phyloP scores from a whole-genome alignment of 2,888 invertebrate species.

The Eupithecia centaureata region DNA sequence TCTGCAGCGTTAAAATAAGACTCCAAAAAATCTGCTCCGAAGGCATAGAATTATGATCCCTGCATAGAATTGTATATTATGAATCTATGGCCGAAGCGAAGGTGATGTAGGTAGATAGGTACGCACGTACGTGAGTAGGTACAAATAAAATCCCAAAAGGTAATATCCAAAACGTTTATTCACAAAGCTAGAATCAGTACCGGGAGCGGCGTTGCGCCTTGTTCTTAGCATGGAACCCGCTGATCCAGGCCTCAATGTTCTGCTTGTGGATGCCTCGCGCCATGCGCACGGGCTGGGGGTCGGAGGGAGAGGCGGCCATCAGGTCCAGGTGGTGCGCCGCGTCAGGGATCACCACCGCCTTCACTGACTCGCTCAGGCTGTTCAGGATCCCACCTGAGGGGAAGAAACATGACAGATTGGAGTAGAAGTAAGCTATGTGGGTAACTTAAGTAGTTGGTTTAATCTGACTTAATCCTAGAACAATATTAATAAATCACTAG shows the following conservation, averaged over 20 bases:
- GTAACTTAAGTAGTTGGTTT: too few relatives aligned
- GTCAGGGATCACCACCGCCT: constrained; percentile 90
- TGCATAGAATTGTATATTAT: too few relatives aligned
- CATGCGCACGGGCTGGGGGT: constrained; percentile 86
- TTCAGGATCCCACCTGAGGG: constrained; percentile 87
- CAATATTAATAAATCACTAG: too few relatives aligned
- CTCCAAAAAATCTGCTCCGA: too few relatives aligned
- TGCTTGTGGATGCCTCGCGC: constrained; percentile 86
- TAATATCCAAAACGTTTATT: constrained; percentile 11
- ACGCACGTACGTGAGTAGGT: background rate
- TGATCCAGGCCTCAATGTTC: constrained; percentile 86
- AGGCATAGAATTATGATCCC: too few relatives aligned
- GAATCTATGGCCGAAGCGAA: too few relatives aligned
- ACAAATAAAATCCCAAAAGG: background rate
- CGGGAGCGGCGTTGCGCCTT: constrained; percentile 10
- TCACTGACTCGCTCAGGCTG: constrained; percentile 86
- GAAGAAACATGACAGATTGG: background rate
- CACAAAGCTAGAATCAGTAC: background rate
- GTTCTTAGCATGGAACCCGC: constrained; percentile 47
- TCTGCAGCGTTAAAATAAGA: too few relatives aligned
- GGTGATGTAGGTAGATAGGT: too few relatives aligned
- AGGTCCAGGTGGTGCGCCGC: constrained; percentile 95
- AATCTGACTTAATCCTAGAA: too few relatives aligned
- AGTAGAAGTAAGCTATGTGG: too few relatives aligned
- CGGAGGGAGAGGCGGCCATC: constrained; percentile 85